Evolutionary conservation across 2,113 vertebrate genomes (phyloP), one percentile per base, ranked within the genome.

Genomic region (Puffinus mauretanicus): DNA sequence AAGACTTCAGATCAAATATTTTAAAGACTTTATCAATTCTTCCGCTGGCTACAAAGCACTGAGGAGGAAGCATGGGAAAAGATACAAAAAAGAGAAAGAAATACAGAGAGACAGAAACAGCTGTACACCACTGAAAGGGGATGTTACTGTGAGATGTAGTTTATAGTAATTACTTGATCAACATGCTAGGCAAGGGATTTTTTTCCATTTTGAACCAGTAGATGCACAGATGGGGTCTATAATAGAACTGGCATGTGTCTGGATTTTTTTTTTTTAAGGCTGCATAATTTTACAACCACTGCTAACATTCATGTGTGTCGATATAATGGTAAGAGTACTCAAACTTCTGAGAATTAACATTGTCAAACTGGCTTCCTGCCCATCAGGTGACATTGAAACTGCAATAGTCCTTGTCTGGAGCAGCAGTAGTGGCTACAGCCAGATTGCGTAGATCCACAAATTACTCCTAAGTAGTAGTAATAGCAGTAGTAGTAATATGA

Each of bases 101-200:
- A 77, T 30, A 65, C 16, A 72, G 34, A 71, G 42, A 84, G 36
- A 87, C n/a, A 82, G 84, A 64, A 94, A 76, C 90, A 96, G 93
- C 88, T 94, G 77, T 61, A 79, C 66, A 65, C 52, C 62, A 93
- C 30, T 61, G 80, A 95, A 86, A 93, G 73, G 91, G 70, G 83
- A 89, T 72, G 81, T n/a, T 84, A 87, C 86, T 86, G 57, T 0
- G 4, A 94, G 65, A 94, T 72, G 71, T 52, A 92, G 57, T 89
- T 96, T 89, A 91, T 82, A 93, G 83, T 91, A 94, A 94, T 93
- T 70, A 95, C 67, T 88, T 57, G 81, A 95, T 89, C 86, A 85
- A 85, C 80, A 73, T 65, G 61, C 93, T 92, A 93, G 70, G 92
- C 83, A 86, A 95, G 92, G 61, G 61, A 72, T 65, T 96, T 91